A percentile compares a stretch with the other conserved stretches of the same genome.
These are phyloP conservation scores for Rhinella marina DNA, from an alignment of 2,797 vertebrate genomes.

Conservation along the genomic window DNA sequence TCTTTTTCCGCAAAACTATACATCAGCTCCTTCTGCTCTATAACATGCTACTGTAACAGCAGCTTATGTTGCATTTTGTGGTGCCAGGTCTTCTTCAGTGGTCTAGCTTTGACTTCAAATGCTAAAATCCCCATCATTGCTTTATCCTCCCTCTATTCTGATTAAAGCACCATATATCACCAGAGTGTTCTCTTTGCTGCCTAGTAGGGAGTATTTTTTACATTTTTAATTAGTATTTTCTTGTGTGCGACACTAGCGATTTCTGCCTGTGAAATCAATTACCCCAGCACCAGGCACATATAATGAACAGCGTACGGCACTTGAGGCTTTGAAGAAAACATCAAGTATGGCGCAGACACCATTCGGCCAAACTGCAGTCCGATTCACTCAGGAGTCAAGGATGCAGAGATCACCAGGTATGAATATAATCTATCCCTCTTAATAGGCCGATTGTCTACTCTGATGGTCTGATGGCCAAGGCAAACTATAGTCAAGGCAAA, in stretches of 20 bases:
- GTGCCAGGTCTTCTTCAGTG: neutral
- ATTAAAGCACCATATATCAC: slow-evolving; percentile 1
- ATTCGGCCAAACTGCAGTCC: slow-evolving; percentile 75
- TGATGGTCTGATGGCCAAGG: neutral
- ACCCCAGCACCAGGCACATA: slow-evolving; percentile 80
- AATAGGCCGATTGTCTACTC: neutral
- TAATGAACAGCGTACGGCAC: slow-evolving; percentile 74
- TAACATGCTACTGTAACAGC: too few relatives aligned
- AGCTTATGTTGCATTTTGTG: too few relatives aligned
- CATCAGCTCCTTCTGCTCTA: too few relatives aligned
- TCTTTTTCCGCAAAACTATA: too few relatives aligned
- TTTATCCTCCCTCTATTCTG: too few relatives aligned
- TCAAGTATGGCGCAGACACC: slow-evolving; percentile 71
- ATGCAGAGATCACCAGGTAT: slow-evolving; percentile 73
- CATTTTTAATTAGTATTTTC: slow-evolving; percentile 59
- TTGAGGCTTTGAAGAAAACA: slow-evolving; percentile 74
- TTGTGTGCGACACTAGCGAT: slow-evolving; percentile 72
- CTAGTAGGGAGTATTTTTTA: slow-evolving; percentile 55
- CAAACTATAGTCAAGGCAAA: neutral
- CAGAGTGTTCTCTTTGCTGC: slow-evolving; percentile 50
- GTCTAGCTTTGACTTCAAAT: neutral
- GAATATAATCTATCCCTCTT: slow-evolving; percentile 45
- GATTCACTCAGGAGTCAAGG: slow-evolving; percentile 69
- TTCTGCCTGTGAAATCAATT: slow-evolving; percentile 74
- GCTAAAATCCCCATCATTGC: too few relatives aligned